Base-by-base conservation (phyloP, 2,113 vertebrate species). In the Zapus hudsonius region DNA sequence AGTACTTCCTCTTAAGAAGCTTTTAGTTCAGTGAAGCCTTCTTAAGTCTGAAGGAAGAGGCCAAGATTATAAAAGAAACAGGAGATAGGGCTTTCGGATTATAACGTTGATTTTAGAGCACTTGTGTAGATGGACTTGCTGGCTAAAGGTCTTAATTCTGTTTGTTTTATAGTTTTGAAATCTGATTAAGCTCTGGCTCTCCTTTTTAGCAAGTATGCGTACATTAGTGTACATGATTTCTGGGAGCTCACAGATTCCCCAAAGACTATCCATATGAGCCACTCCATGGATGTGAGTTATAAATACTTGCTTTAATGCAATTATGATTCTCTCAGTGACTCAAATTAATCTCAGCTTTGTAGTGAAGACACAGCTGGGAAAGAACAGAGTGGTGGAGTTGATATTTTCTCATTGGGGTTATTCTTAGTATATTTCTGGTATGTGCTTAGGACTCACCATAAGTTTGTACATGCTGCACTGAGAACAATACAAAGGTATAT, bases 401-500 rank as follows among this genome's bases (percentile, higher is more conserved):
- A 55, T 82, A 70, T 79, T 76, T 94, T 91, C 67, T 88, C 22
- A 78, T 70, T 66, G 84, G 74, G 33, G 47, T 47, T 10, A 44
- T 52, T 80, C 59, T 67, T 20, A 8, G 9, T 36, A 55, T 69
- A 66, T 66, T 92, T 88, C 19, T 89, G 40, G 29, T 52, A 75
- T 81, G 55, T 47, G 47, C 89, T 92, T 66, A 81, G 44, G 59
- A 88, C 27, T 67, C 40, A 83, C 55, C 33, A 2, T 63, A 87
- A 90, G 31, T 84, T 72, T 61, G 92, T 61, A 75, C 76, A 66
- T 27, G 44, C 67, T 40, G 27, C 38, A 59, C 7, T 89, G 61
- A 83, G 81, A 79, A 78, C 86, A 85, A 93, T 66, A 8, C 85
- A 80, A 92, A 31, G 73, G 74, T 40, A 69, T 36, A 93, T 94